Evolutionary conservation across 2,797 vertebrate genomes (phyloP).

Genomic region (Crocodylus rhombifer): DNA sequence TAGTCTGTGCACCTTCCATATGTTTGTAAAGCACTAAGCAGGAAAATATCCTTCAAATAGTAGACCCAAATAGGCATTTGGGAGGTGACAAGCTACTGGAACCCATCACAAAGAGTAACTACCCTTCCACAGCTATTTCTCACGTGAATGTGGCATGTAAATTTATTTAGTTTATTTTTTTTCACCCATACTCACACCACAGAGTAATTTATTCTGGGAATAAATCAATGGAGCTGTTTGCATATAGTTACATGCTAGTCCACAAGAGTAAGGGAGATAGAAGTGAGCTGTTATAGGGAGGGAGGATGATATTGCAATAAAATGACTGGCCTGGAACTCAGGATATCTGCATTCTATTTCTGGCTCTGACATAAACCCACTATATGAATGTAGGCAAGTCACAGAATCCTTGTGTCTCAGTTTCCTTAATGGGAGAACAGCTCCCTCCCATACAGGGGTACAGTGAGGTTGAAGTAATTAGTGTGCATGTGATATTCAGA

Average conservation of each 20-base stretch:
- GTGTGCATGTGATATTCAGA: background rate
- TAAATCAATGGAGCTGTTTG: background rate
- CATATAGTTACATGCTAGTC: background rate
- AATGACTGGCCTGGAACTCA: rapidly evolving
- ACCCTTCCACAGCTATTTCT: background rate
- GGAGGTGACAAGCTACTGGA: background rate
- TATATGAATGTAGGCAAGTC: background rate
- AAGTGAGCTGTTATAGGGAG: rapidly evolving
- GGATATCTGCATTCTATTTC: background rate
- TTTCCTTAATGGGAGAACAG: background rate
- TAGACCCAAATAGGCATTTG: background rate
- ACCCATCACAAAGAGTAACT: background rate
- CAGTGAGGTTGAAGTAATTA: background rate
- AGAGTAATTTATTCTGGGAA: background rate
- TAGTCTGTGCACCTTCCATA: background rate
- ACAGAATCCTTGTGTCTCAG: background rate
- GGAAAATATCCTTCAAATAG: background rate
- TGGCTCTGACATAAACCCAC: background rate
- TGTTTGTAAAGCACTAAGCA: background rate
- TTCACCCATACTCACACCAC: background rate
- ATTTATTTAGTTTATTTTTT: background rate
- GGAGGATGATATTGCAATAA: background rate
- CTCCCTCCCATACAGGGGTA: background rate
- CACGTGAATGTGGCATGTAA: background rate
- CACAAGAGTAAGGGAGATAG: background rate